These are phyloP conservation scores for Cotesia chilonis DNA, from an alignment of 1,140 invertebrate genomes.

Conservation along the genomic window DNA sequence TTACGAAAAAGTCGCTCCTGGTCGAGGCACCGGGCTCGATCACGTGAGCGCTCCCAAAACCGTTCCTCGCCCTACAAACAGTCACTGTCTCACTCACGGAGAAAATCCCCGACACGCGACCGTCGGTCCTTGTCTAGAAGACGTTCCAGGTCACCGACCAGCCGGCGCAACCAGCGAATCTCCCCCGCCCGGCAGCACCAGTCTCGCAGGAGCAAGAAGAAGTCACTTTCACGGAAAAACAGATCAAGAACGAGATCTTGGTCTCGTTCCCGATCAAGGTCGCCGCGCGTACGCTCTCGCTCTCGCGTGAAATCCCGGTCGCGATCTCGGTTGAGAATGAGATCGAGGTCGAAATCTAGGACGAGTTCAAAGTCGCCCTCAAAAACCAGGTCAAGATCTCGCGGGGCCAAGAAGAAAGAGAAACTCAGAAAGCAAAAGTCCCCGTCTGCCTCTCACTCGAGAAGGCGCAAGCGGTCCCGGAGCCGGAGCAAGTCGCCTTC, in stretches of 20 bases:
- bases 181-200: slow-evolving; percentile 49
- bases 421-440: slow-evolving; percentile 59
- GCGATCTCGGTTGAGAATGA: slow-evolving; percentile 27
- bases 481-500: slow-evolving; percentile 46
- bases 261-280: slow-evolving; percentile 40
- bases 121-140: slow-evolving; percentile 52
- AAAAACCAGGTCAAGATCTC: slow-evolving; percentile 2
- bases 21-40: slow-evolving; percentile 17
- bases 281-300: neutral
- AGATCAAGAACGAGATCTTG: slow-evolving; percentile 39
- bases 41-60: slow-evolving; percentile 35
- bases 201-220: slow-evolving; percentile 43
- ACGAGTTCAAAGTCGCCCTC: slow-evolving; percentile 44
- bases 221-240: slow-evolving; percentile 42
- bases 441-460: slow-evolving; percentile 45
- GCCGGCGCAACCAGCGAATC: slow-evolving; percentile 46
- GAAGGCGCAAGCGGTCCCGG: slow-evolving; percentile 50
- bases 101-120: slow-evolving; percentile 51
- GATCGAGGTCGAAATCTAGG: slow-evolving; percentile 48
- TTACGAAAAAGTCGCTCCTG: slow-evolving; percentile 48
- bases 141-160: slow-evolving; percentile 45
- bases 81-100: slow-evolving; percentile 50
- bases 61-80: slow-evolving; percentile 16
- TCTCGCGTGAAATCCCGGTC: slow-evolving; percentile 2
- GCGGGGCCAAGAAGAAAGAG: slow-evolving; percentile 54